A percentile compares a stretch with the other conserved stretches of the same genome.
Evolutionary conservation across 2,888 invertebrate species (phyloP).

Genomic region (Lomographa bimaculata): DNA sequence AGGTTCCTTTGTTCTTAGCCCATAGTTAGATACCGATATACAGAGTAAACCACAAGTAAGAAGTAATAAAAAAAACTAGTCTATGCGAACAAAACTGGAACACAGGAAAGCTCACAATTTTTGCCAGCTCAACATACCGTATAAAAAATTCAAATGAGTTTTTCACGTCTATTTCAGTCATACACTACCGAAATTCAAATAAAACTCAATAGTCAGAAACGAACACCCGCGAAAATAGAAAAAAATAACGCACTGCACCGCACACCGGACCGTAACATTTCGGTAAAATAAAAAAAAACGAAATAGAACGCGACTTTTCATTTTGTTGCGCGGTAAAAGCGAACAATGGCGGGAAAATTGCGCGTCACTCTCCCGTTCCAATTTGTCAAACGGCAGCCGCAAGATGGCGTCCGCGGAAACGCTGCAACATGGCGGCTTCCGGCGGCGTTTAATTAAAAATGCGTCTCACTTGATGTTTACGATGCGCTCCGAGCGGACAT

Average conservation of each 20-base stretch:
- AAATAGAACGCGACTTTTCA: conserved; percentile 77
- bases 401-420: conserved; percentile 76
- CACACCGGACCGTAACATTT: conserved; percentile 59
- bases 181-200: conserved; percentile 54
- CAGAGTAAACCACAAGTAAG: too few species aligned
- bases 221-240: conserved; percentile 57
- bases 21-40: not conserved
- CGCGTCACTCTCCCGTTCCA: conserved; percentile 82
- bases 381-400: conserved; percentile 81
- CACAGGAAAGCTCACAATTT: conserved; percentile 1
- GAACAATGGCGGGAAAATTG: conserved; percentile 83
- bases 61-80: too few species aligned
- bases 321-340: conserved; percentile 78
- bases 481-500: conserved; percentile 50
- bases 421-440: conserved; percentile 72
- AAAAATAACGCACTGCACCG: conserved; percentile 49
- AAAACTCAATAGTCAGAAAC: conserved; percentile 65
- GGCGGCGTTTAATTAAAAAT: conserved; percentile 80
- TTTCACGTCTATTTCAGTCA: conserved; percentile 37
- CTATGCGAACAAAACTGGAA: conserved; percentile 7
- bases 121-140: conserved; percentile 13
- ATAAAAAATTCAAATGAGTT: conserved; percentile 32
- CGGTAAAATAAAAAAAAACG: conserved; percentile 61
- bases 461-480: conserved; percentile 71
- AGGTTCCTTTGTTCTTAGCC: conserved; percentile 5